Evolutionary conservation across 1,140 invertebrate species (phyloP).

Genomic region (Chironomus striatipennis): DNA sequence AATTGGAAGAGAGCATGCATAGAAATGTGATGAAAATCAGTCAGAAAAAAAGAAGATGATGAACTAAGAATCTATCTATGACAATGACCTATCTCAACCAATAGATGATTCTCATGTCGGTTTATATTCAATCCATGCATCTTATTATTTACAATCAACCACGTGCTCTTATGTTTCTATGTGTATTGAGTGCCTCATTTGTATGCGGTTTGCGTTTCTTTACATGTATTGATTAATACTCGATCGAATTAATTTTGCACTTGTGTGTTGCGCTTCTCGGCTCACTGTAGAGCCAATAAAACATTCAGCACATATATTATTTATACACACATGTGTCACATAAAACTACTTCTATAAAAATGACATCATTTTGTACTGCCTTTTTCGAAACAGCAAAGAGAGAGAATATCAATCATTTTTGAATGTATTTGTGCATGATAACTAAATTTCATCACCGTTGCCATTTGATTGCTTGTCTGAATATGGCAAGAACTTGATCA

Average conservation of each 20-base stretch:
- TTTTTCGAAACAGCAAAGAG: too few relatives aligned
- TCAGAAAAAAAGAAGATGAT: too few relatives aligned
- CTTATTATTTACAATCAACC: neutral
- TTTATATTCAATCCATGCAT: too few relatives aligned
- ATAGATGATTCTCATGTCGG: too few relatives aligned
- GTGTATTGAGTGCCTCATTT: neutral
- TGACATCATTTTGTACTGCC: neutral
- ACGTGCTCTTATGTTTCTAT: neutral
- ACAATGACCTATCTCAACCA: too few relatives aligned
- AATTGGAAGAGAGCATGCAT: too few relatives aligned
- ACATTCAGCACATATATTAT: constrained; percentile 5
- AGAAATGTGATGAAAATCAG: too few relatives aligned
- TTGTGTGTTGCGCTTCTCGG: neutral
- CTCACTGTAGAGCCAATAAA: neutral
- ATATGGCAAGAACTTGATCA: neutral
- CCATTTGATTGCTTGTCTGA: neutral
- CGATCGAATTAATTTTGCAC: neutral
- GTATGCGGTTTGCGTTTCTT: neutral
- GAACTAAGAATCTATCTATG: too few relatives aligned
- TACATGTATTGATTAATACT: neutral
- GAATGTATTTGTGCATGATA: neutral
- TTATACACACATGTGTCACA: neutral
- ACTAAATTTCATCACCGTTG: neutral
- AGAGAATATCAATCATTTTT: neutral
- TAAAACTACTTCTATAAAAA: neutral